Evolutionary conservation across 2,888 invertebrate species (phyloP).

Genomic region (Pycnomerus fuliginosus): DNA sequence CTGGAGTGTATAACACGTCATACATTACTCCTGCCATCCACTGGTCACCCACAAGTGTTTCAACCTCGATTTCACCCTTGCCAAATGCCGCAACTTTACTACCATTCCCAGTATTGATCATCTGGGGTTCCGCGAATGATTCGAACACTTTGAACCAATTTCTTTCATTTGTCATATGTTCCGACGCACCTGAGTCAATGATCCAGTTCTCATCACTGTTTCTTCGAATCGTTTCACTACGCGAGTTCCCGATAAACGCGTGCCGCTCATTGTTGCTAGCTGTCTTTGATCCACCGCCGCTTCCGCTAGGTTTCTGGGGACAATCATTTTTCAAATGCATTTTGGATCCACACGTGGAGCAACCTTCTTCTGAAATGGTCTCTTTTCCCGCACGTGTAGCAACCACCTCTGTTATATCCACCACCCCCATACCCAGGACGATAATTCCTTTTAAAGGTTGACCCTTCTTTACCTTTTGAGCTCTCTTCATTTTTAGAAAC

Average conservation of each 20-base stretch:
- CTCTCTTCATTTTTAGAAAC: conserved; percentile 2
- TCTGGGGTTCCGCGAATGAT: background rate
- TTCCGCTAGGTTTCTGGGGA: too few species aligned
- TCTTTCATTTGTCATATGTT: background rate
- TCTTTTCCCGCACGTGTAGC: conserved; percentile 21
- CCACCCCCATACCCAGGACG: too few species aligned
- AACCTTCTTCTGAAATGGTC: conserved; percentile 19
- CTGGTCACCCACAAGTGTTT: background rate
- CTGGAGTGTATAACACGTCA: background rate
- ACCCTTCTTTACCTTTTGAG: background rate
- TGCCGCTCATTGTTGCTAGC: too few species aligned
- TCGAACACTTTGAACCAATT: background rate
- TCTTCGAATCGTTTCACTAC: background rate
- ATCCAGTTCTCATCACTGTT: background rate
- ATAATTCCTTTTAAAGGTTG: too few species aligned
- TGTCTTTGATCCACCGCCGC: too few species aligned
- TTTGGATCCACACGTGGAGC: conserved; percentile 17
- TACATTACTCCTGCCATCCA: background rate
- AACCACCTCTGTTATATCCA: background rate
- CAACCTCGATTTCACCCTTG: background rate
- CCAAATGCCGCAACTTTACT: background rate
- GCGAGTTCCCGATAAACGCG: too few species aligned
- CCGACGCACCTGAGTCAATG: background rate
- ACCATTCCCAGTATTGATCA: background rate
- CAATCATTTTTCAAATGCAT: background rate